Base-by-base conservation (phyloP, 2,797 vertebrate genomes). In the Macropodus opercularis region DNA sequence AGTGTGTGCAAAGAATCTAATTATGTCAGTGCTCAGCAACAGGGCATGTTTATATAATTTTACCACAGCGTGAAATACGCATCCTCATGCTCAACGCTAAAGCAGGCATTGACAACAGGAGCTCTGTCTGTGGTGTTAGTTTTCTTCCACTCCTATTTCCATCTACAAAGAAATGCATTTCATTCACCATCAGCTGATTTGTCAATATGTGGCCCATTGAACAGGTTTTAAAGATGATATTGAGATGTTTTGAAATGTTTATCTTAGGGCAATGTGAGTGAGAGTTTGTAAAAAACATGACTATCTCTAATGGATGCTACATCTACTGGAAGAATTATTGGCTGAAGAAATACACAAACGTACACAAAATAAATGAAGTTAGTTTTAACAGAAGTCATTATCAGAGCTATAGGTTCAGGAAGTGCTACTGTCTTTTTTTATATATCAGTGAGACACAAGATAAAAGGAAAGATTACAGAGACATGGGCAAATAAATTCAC, bases 1-100 rank as follows among this genome's bases (percentile, higher is more conserved):
- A 58, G 84, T 84, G 85, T 92, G 92, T 93, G 91, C 91, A 93
- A 93, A 93, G 86, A 85, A 86, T 89, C 85, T 86, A 89, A 91
- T 90, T 81, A 87, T 79, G 89, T 92, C 90, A 92, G 91, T 93
- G 89, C 90, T 89, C 84, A 72, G 70, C 77, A 90, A 85, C 80
- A 85, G 81, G 81, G 84, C 67, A 75, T 84, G 86, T 82, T 85
- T 78, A 87, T 83, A 71, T 70, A 79, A 81, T 57, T 86, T 87
- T 83, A 87, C 85, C 85, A 90, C 89, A 89, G 85, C 19, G 57
- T 82, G 78, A 81, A 70, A 80, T 73, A 86, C 48, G 69, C 72
- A 74, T 85, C 78, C 57, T 78, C 31, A 63, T 73, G 68, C 71
- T 65, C 53, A 63, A 77, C 29, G 26, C 1, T 26, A 76, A 76